A percentile compares a stretch with the other conserved stretches of the same genome.
Conservation (phyloP, 2,888 invertebrate species). For the Troides aeacus region DNA sequence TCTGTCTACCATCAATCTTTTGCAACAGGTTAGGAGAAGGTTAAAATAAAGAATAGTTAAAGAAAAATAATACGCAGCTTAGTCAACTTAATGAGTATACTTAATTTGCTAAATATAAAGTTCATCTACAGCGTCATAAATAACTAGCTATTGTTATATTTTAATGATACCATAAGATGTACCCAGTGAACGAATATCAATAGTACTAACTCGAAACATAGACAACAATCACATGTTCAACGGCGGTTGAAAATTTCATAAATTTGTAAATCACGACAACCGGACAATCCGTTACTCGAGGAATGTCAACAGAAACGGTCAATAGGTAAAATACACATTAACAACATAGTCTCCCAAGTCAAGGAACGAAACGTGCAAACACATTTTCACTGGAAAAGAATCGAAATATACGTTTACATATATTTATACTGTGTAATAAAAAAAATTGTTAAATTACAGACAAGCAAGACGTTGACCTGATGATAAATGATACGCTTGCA, state of each 20-base stretch:
- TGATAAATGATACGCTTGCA: no score
- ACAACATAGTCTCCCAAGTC: background rate
- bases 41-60: no score
- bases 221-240: background rate
- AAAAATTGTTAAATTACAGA: no score
- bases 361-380: background rate
- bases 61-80: no score
- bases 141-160: background rate
- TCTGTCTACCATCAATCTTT: background rate
- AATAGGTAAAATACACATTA: slow-evolving; percentile 13
- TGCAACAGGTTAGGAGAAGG: no score
- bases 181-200: background rate
- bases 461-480: no score
- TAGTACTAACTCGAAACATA: background rate
- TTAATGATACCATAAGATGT: background rate
- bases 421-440: no score
- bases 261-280: slow-evolving; percentile 21
- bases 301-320: slow-evolving; percentile 7
- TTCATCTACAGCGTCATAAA: background rate
- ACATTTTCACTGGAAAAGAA: no score
- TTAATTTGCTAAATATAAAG: background rate
- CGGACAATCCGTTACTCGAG: slow-evolving; percentile 11
- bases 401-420: no score
- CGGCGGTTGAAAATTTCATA: background rate
- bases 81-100: no score